Evolutionary conservation across 2,113 vertebrate genomes (phyloP), one percentile per base, ranked within the genome.

Genomic region (Lynx canadensis): DNA sequence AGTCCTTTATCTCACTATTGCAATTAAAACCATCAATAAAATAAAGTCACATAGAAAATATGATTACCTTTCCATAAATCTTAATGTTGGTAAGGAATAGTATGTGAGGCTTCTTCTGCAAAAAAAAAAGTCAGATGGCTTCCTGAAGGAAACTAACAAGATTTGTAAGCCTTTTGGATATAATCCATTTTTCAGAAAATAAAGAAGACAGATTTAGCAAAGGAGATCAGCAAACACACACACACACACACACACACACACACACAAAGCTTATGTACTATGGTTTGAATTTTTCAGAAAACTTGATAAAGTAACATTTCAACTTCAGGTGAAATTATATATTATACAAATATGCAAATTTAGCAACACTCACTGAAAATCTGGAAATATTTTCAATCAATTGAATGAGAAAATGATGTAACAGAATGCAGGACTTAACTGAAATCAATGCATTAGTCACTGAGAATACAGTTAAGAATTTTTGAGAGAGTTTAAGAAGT

Each of bases 51-150:
- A 88, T 74, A 92, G 33, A 29, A 94, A 94, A 84, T 60, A 66
- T 41, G 63, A 84, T 45, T 60, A 50, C 33, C 60, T 93, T 95
- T 89, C 63, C 21, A 96, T 36, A 91, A 93, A 93, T 89, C 7
- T 52, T 87, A 91, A 16, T 68, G n/a, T 81, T 74, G 38, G 25
- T 69, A 88, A 87, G 29, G 38, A 84, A 79, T 5, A 60, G 8
- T 29, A 63, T 23, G 11, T 55, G 52, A 95, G n/a, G 7, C 3
- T 88, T 76, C 36, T 84, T 66, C 81, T 65, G 50, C 14, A 41
- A 71, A 83, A 71, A 83, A 21, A 91, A 38, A 50, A 79, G 27
- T 88, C n/a, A 81, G 15, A 57, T 50, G 16, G 38, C 57, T 92
- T 92, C 60, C 33, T 94, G 45, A 89, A 76, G 36, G 48, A 79